These are phyloP conservation scores for Podotricha telesiphe DNA, from an alignment of 2,888 invertebrate species.

Conservation along the genomic window DNA sequence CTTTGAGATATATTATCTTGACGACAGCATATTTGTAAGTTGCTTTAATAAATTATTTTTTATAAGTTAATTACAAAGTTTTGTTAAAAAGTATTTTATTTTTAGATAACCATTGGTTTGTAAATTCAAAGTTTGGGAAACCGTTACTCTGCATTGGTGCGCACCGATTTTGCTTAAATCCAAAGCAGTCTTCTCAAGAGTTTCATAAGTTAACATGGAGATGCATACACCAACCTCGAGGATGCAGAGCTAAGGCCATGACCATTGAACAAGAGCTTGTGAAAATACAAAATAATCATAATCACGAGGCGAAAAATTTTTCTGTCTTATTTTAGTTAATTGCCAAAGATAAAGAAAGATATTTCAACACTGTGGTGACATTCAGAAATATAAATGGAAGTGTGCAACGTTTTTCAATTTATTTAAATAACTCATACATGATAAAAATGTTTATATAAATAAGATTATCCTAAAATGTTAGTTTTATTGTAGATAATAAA, in stretches of 20 bases:
- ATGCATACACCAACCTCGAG: conserved; percentile 50
- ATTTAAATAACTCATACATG: no score
- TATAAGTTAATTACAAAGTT: neutral
- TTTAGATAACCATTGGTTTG: conserved; percentile 23
- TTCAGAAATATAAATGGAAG: no score
- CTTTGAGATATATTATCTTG: neutral
- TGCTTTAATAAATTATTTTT: neutral
- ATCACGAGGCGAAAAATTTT: conserved; percentile 26
- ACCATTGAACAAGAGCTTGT: conserved; percentile 46
- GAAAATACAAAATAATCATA: conserved; percentile 36
- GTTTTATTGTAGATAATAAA: no score
- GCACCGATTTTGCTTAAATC: conserved; percentile 44
- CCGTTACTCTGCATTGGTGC: conserved; percentile 46
- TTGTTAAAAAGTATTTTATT: neutral
- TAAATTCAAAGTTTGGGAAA: conserved; percentile 41
- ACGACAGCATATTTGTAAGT: neutral
- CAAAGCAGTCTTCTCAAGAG: conserved; percentile 9
- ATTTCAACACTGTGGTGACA: no score
- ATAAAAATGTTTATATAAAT: no score
- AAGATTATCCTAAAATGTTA: no score
- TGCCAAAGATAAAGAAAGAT: neutral
- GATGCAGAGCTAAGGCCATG: conserved; percentile 51
- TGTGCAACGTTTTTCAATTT: no score
- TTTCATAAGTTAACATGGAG: conserved; percentile 44
- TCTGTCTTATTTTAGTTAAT: neutral